Evolutionary conservation across 2,797 vertebrate species (phyloP), one percentile per base, ranked within the genome.

Genomic region (Botia almorhae): DNA sequence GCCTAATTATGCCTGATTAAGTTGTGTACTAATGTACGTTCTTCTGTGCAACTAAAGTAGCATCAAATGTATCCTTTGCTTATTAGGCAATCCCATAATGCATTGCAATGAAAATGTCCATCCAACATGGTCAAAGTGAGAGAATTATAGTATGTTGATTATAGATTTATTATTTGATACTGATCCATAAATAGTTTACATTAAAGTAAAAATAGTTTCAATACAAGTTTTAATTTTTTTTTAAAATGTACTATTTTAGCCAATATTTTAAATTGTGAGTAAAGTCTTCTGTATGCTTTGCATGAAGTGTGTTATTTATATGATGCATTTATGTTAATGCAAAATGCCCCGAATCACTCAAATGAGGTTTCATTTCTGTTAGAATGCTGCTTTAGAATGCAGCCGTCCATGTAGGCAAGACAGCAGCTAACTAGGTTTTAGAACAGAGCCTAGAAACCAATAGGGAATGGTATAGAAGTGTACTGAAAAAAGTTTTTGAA

Each of bases 401-500:
- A 39, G 14, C 11, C 23, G 4, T 3, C 19, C 21, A 26, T 13
- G 43, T 11, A 46, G 29, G 39, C 58, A 16, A 6, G 3, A 55
- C 43, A 46, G 43, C 10, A 46, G 23, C 23, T n/a, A 17, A 63
- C 13, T 63, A 63, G 60, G 26, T 64, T 64, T 64, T 64, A 14
- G 61, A 63, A 17, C 14, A 17, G 13, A 63, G 13, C 13, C 43
- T 51, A 19, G 29, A 61, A 70, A 19, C 64, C 56, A 23, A 61
- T 63, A 48, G 10, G 8, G 19, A 58, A 58, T 23, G 17, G 16
- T 55, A 51, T 43, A 13, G 46, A 63, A 71, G 2, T 23, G 50
- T 74, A 13, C 23, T 74, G 50, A 69, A n/a, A 21, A 68, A 69
- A 13, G 55, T 68, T 56, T 74, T 58, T 51, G 23, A 64, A 12